These are phyloP conservation scores for Myotis daubentonii DNA, from an alignment of 2,797 vertebrate species.

Conservation along the genomic window DNA sequence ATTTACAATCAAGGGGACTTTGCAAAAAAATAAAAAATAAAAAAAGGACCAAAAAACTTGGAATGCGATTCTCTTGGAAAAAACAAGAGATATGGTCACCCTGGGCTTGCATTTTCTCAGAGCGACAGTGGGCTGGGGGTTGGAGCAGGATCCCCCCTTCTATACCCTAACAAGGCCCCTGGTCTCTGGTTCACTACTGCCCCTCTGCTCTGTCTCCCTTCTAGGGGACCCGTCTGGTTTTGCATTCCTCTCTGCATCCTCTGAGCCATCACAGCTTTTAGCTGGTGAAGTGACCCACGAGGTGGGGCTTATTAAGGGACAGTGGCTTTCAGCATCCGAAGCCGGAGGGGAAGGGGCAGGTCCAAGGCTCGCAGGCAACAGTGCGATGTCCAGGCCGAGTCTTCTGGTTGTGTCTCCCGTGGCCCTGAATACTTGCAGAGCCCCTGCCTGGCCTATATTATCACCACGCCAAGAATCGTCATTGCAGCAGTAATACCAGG, in stretches of 20 bases:
- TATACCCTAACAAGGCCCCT: rapidly evolving
- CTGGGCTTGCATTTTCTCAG: neutral
- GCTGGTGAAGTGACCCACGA: neutral
- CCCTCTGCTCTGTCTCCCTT: neutral
- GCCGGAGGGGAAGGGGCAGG: neutral
- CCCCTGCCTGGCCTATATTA: neutral
- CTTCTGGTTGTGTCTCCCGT: neutral
- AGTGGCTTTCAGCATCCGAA: neutral
- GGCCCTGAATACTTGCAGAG: neutral
- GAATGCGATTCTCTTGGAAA: neutral
- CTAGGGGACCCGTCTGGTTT: rapidly evolving
- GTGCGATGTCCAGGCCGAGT: neutral
- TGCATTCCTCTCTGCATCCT: neutral
- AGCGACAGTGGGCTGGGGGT: neutral
- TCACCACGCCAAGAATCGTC: too few species aligned
- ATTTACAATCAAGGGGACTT: neutral
- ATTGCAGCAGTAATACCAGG: rapidly evolving
- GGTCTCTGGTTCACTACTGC: neutral
- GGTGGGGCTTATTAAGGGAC: neutral
- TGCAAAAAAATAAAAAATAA: neutral
- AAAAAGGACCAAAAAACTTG: neutral
- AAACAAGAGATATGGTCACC: rapidly evolving
- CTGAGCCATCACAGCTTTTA: neutral
- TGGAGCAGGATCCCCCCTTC: too few species aligned
- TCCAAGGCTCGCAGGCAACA: neutral